Evolutionary conservation across 2,888 invertebrate species (phyloP).

Genomic region (Rhaphigaster nebulosa): DNA sequence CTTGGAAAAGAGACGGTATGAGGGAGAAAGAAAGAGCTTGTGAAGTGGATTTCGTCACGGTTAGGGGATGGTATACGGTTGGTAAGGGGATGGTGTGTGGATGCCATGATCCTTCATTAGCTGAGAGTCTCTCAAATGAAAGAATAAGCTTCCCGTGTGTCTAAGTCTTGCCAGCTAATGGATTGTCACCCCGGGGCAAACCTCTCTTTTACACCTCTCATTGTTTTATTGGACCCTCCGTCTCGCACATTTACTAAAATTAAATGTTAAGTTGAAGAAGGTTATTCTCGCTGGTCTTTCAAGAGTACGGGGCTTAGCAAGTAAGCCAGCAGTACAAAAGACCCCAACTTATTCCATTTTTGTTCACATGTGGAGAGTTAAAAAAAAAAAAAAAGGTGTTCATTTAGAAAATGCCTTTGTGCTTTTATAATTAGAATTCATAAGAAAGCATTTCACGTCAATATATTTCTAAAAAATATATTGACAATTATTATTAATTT

Average conservation of each 20-base stretch:
- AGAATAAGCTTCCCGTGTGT: constrained; percentile 45
- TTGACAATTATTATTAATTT: neutral
- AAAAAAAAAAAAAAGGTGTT: neutral
- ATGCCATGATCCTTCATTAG: constrained; percentile 45
- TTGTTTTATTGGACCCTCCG: constrained; percentile 18
- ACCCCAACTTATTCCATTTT: neutral
- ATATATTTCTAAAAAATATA: neutral
- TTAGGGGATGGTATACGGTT: neutral
- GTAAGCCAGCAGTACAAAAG: neutral
- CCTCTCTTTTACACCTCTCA: constrained; percentile 43
- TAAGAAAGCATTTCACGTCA: neutral
- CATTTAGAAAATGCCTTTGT: neutral
- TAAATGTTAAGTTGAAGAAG: constrained; percentile 53
- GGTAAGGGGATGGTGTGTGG: neutral
- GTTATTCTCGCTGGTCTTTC: constrained; percentile 34
- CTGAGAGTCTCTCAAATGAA: constrained; percentile 45
- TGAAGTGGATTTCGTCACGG: constrained; percentile 15
- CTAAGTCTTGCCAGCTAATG: constrained; percentile 39
- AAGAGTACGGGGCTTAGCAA: constrained; percentile 6
- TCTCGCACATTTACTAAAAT: constrained; percentile 52
- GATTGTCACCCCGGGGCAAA: neutral
- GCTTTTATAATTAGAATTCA: neutral
- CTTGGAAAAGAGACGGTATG: constrained; percentile 7
- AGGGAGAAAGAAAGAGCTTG: neutral
- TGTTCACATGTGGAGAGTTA: neutral